Percentiles rank a stretch among this genome's conserved stretches.
These are phyloP conservation scores for Ceratosolen fusciceps DNA, from an alignment of 1,140 invertebrate genomes.

Conservation along the genomic window DNA sequence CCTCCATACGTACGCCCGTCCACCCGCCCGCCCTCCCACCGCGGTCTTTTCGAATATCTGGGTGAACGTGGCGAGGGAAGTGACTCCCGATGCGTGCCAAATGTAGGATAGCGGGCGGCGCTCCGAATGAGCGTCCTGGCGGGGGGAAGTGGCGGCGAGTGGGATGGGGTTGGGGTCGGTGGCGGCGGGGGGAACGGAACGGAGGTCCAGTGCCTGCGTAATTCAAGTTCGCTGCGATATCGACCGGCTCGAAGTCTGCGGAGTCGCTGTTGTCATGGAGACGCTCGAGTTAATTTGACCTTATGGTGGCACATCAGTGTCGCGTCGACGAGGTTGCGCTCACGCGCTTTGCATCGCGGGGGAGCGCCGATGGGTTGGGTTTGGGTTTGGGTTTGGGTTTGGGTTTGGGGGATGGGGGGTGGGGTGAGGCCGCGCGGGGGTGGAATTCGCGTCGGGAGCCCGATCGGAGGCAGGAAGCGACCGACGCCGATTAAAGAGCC, in stretches of 20 bases:
- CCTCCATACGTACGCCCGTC: not conserved
- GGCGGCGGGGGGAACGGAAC: slow-evolving; percentile 44
- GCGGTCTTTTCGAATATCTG: slow-evolving; percentile 39
- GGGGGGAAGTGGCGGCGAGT: not conserved
- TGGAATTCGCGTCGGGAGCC: not conserved
- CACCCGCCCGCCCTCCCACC: not conserved
- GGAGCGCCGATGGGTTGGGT: not conserved
- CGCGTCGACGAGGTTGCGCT: slow-evolving; percentile 22
- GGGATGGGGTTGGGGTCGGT: too few relatives aligned
- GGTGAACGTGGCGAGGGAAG: slow-evolving; percentile 34
- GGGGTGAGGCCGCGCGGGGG: not conserved
- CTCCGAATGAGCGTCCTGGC: not conserved
- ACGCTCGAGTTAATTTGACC: slow-evolving; percentile 71
- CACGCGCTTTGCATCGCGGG: not conserved
- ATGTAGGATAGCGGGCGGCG: slow-evolving; percentile 35
- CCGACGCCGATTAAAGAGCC: not conserved
- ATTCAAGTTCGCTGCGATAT: slow-evolving; percentile 69
- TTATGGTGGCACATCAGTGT: slow-evolving; percentile 51
- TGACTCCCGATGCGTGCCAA: slow-evolving; percentile 10
- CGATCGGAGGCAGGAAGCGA: too few relatives aligned
- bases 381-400: not conserved
- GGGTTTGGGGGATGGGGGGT: not conserved
- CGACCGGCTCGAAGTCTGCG: slow-evolving; percentile 63
- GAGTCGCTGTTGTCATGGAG: slow-evolving; percentile 70
- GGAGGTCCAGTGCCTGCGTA: slow-evolving; percentile 61